These are phyloP conservation scores for Phaonia tiefii DNA, from an alignment of 2,888 invertebrate genomes.

Conservation along the genomic window DNA sequence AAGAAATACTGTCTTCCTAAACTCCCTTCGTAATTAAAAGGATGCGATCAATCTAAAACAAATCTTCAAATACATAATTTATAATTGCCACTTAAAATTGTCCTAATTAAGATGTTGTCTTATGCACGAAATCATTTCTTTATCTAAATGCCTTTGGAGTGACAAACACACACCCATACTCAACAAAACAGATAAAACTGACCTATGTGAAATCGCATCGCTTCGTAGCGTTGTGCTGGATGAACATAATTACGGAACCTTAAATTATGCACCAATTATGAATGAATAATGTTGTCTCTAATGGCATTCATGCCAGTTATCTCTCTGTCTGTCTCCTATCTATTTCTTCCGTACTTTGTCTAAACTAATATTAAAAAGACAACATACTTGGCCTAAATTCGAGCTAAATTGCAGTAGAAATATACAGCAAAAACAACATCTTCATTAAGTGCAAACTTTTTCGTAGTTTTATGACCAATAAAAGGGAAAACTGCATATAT, in stretches of 20 bases:
- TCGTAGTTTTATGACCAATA: conserved; percentile 23
- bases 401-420: conserved; percentile 4
- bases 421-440: conserved; percentile 7
- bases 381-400: conserved; percentile 35
- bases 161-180: too few relatives aligned
- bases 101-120: too few relatives aligned
- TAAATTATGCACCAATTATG: conserved; percentile 25
- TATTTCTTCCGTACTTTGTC: neutral
- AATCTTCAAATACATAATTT: too few relatives aligned
- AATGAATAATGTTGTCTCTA: conserved; percentile 15
- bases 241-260: neutral
- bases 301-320: neutral
- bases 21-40: too few relatives aligned
- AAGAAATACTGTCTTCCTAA: too few relatives aligned
- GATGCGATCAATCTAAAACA: too few relatives aligned
- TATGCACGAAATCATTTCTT: too few relatives aligned
- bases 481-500: conserved; percentile 38
- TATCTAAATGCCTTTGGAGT: too few relatives aligned
- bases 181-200: too few relatives aligned
- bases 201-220: too few relatives aligned
- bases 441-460: conserved; percentile 24
- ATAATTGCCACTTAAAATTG: too few relatives aligned
- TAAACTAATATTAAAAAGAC: conserved; percentile 10
- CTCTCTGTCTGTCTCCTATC: neutral
- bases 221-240: too few relatives aligned